phyloP scores from a whole-genome alignment of 2,113 vertebrate genomes.

The Plotosus lineatus region DNA sequence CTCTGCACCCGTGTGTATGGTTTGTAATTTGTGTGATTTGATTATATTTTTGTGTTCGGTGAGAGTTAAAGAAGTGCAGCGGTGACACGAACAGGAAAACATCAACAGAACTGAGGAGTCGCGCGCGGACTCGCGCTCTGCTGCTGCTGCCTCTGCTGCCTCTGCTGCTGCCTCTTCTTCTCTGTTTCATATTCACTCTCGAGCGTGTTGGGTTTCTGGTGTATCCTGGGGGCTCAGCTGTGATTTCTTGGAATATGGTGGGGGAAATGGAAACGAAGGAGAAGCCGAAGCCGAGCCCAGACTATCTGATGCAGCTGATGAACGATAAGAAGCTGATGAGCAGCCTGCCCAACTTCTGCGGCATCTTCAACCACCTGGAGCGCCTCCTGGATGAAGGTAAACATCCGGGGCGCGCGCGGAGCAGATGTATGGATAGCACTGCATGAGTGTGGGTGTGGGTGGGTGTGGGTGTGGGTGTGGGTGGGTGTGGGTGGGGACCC shows the following conservation, averaged over 20 bases:
- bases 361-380: constrained; percentile 91
- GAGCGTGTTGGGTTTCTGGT: constrained; percentile 47
- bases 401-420: background rate
- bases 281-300: constrained; percentile 85
- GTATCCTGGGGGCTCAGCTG: constrained; percentile 43
- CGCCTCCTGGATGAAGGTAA: constrained; percentile 88
- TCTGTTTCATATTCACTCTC: constrained; percentile 53
- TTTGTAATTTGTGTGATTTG: constrained; percentile 31
- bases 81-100: constrained; percentile 30
- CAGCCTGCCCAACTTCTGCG: constrained; percentile 91
- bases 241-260: constrained; percentile 80
- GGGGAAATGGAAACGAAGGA: constrained; percentile 92
- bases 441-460: background rate
- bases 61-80: constrained; percentile 40
- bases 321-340: constrained; percentile 93
- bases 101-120: constrained; percentile 20
- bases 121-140: constrained; percentile 55
- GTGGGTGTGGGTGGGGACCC: background rate
- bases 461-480: background rate
- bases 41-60: constrained; percentile 18
- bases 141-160: constrained; percentile 34
- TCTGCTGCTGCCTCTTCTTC: constrained; percentile 44
- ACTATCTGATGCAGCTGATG: constrained; percentile 93
- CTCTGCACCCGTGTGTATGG: constrained; percentile 37
- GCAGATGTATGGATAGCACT: background rate